Conservation (phyloP, 2,888 invertebrate genomes). For the Acrobasis suavella region DNA sequence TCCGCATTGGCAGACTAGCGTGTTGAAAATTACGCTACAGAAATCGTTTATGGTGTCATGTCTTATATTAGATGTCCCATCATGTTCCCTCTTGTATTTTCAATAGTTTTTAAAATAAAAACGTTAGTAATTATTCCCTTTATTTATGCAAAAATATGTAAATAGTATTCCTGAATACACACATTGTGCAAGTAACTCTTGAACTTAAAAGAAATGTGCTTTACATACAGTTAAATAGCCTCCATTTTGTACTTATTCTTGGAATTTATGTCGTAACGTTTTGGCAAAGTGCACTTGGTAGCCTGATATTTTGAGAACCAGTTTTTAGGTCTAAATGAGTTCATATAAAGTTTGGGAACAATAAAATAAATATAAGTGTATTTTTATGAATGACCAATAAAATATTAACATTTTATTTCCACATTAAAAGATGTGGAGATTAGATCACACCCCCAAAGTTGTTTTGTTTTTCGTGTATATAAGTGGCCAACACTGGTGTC, state of each 20-base stretch:
- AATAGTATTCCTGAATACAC: too few relatives aligned
- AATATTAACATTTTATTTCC: background rate
- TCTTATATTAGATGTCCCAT: too few relatives aligned
- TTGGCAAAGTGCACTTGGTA: conserved; percentile 18
- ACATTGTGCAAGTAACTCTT: background rate
- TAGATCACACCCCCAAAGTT: too few relatives aligned
- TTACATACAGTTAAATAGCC: conserved; percentile 5
- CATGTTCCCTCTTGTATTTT: too few relatives aligned
- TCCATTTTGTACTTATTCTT: background rate
- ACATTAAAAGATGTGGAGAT: background rate
- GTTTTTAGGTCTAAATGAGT: conserved; percentile 6
- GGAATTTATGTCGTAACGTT: conserved; percentile 13
- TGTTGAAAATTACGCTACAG: too few relatives aligned
- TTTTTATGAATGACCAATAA: background rate
- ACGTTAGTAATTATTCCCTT: too few relatives aligned
- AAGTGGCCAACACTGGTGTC: too few relatives aligned
- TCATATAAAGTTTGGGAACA: conserved; percentile 1
- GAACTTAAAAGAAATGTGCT: conserved; percentile 17
- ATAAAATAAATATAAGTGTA: background rate
- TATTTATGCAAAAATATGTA: too few relatives aligned
- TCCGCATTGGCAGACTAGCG: too few relatives aligned
- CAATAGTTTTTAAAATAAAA: too few relatives aligned
- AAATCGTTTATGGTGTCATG: too few relatives aligned
- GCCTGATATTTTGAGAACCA: conserved; percentile 2
- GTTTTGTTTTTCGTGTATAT: too few relatives aligned